Conservation (phyloP, 2,888 invertebrate genomes). For the Margaritifera margaritifera region DNA sequence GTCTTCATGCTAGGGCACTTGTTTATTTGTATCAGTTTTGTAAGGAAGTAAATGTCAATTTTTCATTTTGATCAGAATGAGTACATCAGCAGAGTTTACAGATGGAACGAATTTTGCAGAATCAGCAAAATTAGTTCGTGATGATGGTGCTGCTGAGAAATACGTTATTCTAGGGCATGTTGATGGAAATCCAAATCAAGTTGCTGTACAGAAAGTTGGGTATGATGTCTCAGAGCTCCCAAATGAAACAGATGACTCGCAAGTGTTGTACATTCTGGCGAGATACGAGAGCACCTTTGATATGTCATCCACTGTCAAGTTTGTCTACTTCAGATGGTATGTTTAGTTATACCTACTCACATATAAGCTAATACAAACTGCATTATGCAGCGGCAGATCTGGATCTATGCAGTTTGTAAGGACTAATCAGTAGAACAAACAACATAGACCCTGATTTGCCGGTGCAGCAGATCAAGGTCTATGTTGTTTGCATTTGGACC, state of each 20-base stretch:
- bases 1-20: too few species aligned
- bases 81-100: slow-evolving; percentile 56
- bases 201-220: slow-evolving; percentile 51
- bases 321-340: slow-evolving; percentile 71
- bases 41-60: too few species aligned
- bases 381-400: too few species aligned
- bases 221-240: slow-evolving; percentile 49
- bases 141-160: slow-evolving; percentile 41
- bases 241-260: slow-evolving; percentile 37
- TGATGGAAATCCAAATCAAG: slow-evolving; percentile 58
- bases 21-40: too few species aligned
- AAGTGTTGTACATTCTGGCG: slow-evolving; percentile 66
- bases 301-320: slow-evolving; percentile 69
- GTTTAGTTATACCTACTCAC: slow-evolving; percentile 14
- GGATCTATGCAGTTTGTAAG: too few species aligned
- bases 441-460: too few species aligned
- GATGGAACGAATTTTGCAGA: slow-evolving; percentile 51
- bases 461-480: too few species aligned
- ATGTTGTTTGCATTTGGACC: too few species aligned
- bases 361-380: too few species aligned
- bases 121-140: slow-evolving; percentile 59
- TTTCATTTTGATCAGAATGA: slow-evolving; percentile 48
- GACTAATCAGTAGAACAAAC: too few species aligned
- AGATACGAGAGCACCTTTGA: slow-evolving; percentile 67
- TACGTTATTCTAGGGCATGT: slow-evolving; percentile 65